Base-by-base conservation (phyloP, 2,888 invertebrate species). In the Nymphalis c-album region DNA sequence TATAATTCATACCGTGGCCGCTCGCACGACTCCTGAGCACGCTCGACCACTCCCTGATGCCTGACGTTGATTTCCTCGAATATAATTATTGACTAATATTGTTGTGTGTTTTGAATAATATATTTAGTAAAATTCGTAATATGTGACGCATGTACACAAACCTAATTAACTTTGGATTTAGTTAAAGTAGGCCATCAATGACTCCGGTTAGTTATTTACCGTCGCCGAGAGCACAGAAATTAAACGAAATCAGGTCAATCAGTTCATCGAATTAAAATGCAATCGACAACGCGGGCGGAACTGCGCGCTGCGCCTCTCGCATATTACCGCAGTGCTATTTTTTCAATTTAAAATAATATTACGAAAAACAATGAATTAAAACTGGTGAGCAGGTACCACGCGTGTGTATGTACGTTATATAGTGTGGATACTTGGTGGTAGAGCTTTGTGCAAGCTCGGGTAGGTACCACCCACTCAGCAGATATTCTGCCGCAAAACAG, bases 1-100 rank as follows among this genome's bases (percentile, higher is more conserved):
- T 40, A 18, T 57, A 57, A 57, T 40, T 57, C 95, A 66, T 93
- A 93, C 60, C 96, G 93, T 2, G 96, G 97, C 79, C 95, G 95
- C 67, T 89, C 85, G 4, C 97, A 97, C 45, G 53, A 53, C 57
- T 66, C 60, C 0, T 94, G 97, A 69, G 87, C 85, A 94, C 92
- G 82, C 95, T 95, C 0, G 96, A 96, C 0, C 95, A 94, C 69
- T 96, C 96, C 1, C 95, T 94, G 1, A 92, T 90, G 68, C 87
- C 85, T 0, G 96, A 96, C 1, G 17, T 17, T 26, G 18, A 18
- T 8, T 53, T 53, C 26, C 26, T 17, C 53, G 26, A 31, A 53
- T 22, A 53, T 22, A 17, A 16, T 22, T 16, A 6, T 13, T 26
- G 22, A 17, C 40, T 13, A 10, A 13, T 40, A 40, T 40, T 2